Base-by-base conservation (phyloP, 1,140 invertebrate species). In the Conus ventricosus region DNA sequence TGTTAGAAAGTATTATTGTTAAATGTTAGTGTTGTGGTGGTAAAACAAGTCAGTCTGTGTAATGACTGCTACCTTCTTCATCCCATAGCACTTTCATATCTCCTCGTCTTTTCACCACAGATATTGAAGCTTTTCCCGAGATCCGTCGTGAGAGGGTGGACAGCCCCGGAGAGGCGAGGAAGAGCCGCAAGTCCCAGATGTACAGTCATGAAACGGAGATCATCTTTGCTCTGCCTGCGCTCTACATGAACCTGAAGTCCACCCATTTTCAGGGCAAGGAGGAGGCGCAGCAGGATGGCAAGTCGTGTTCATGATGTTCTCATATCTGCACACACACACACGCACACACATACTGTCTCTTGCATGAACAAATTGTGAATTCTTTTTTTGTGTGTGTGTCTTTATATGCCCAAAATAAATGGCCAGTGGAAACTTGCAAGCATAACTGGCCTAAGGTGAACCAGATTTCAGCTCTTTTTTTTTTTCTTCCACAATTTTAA, bases 221-320 rank as follows among this genome's bases (percentile, higher is more conserved):
- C 7, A 99, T 99, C 93, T 99, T 99, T 96, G 98, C 98, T 10
- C 95, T 99, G 89, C 99, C 99, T 0, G 97, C 97, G 27, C 95
- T 99, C 91, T 98, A 99, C 95, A 96, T 99, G 89, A 97, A 99
- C 93, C 96, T 99, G 71, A 98, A 99, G 95, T 99, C 98, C 4
- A 97, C 98, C 94, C 99, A 99, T 95, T 95, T 97, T 80, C 94
- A 95, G 87, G 91, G 92, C 25, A 93, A 94, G 86, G 82, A 91
- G 27, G 91, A 93, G 85, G 94, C 95, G 57, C 84, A 88, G 60
- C 90, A 92, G 87, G 92, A 93, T 85, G 94, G 95, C 95, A 91
- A 53, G 89, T 85, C 75, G 83, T 17, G 25, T 20, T 39, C 39
- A 39, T 39, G 39, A 39, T 39, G 39, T 39, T 39, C 39, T 39